A percentile compares a stretch with the other conserved stretches of the same genome.
These are phyloP conservation scores for Liparis tanakae DNA, from an alignment of 2,797 vertebrate species.

Conservation along the genomic window DNA sequence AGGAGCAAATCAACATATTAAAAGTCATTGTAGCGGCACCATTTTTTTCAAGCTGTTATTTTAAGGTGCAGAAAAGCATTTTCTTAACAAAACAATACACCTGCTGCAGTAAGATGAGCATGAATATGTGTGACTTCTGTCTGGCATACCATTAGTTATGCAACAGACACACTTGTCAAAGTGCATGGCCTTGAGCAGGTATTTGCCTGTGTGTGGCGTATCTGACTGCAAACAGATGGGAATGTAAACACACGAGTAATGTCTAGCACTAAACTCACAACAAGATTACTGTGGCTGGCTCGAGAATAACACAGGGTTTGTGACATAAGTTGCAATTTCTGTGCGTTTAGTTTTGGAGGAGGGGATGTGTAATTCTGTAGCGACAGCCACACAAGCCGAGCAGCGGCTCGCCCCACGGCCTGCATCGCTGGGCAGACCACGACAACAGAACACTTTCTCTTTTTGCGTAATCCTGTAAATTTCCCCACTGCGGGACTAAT, in stretches of 20 bases:
- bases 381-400: conserved; percentile 8
- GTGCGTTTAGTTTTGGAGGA: conserved; percentile 34
- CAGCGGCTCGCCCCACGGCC: background rate
- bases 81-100: conserved; percentile 24
- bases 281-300: conserved; percentile 38
- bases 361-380: conserved; percentile 34
- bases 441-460: background rate
- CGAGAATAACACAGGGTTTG: conserved; percentile 54
- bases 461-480: background rate
- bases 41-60: no score
- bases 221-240: conserved; percentile 69
- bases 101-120: conserved; percentile 35
- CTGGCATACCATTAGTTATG: conserved; percentile 51
- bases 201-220: conserved; percentile 58
- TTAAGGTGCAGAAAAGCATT: conserved; percentile 21
- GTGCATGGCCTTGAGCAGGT: conserved; percentile 54
- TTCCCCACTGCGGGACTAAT: no score
- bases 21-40: no score
- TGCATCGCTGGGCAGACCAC: background rate
- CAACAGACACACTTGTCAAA: conserved; percentile 57
- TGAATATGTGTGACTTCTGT: conserved; percentile 20
- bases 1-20: no score
- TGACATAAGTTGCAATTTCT: conserved; percentile 25
- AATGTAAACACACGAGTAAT: conserved; percentile 68
- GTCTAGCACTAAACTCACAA: conserved; percentile 57